Conservation (phyloP, 2,113 vertebrate genomes). For the Plecotus auritus region DNA sequence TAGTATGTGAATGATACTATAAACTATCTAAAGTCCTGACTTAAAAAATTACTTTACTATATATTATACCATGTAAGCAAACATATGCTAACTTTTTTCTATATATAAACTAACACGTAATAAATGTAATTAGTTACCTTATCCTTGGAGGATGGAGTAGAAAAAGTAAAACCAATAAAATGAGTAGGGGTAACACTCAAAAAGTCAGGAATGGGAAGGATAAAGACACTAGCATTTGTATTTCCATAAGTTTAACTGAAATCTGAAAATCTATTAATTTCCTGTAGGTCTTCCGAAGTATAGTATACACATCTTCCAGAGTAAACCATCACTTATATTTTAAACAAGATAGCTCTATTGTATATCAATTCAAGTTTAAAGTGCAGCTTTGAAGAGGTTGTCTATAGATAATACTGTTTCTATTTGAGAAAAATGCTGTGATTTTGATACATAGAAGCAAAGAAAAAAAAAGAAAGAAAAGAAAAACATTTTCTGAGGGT, state of each 20-base stretch:
- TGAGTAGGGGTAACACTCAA: neutral
- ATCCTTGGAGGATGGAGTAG: fast-evolving
- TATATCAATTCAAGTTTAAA: conserved; percentile 32
- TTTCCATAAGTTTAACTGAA: conserved; percentile 25
- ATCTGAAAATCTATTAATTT: neutral
- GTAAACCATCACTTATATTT: conserved; percentile 15
- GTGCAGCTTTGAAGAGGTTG: neutral
- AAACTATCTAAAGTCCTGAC: neutral
- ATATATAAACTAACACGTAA: neutral
- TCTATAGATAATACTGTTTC: conserved; percentile 29
- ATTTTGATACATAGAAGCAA: conserved; percentile 35
- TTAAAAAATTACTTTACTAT: neutral
- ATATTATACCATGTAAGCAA: neutral
- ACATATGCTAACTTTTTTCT: neutral
- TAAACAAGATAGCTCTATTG: neutral
- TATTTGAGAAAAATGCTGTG: neutral
- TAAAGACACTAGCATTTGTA: neutral
- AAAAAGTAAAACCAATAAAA: neutral
- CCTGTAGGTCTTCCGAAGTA: neutral
- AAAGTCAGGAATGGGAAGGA: neutral
- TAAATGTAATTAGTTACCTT: neutral
- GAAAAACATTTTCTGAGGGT: neutral
- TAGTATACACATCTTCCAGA: neutral
- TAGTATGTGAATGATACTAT: neutral
- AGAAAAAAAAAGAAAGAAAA: neutral